Base-by-base conservation (phyloP, 2,797 vertebrate genomes). In the Fringilla coelebs region DNA sequence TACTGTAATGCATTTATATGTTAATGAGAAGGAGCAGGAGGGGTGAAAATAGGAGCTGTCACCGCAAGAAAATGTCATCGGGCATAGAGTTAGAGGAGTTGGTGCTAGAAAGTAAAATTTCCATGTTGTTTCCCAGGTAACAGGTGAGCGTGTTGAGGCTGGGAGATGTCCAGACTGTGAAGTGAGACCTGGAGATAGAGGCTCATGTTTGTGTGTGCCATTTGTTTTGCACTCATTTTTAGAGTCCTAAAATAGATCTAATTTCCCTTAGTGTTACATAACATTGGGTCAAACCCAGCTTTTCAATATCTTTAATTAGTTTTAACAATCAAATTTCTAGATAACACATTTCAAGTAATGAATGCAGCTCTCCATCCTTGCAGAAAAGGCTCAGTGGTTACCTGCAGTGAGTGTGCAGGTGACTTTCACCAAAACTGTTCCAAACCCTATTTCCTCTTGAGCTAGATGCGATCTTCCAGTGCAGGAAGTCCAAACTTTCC, bases 141-240 rank as follows among this genome's bases (percentile, higher is more conserved):
- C 40, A 73, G 43, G 26, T 88, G 46, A 81, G 16, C 4, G 2
- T 76, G 34, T 46, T 3, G 2, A 65, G 17, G 46, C 21, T 36
- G 57, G 52, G 21, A 7, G 6, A 78, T 55, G 32, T 49, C 36
- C 41, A 45, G 46, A 4, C 57, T 32, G 4, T 24, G 57, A 52
- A 60, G 40, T 38, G 26, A 26, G 48, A 16, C 62, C 34, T 2
- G 1, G 17, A 6, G 18, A 28, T 13, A 29, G 60, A 77, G 41
- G 32, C 75, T 88, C 13, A 8, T 36, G 20, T 89, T 54, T 89
- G 32, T 48, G n/a, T 43, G 43, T 62, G 40, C 20, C 11, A 3
- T 80, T 93, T 80, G 34, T 75, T 94, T 90, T 94, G 83, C 16
- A 10, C 66, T 94, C n/a, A 34, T 91, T 94, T 95, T 86, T n/a